Conservation (phyloP, 2,888 invertebrate genomes). For the Trypoxylon attenuatum region DNA sequence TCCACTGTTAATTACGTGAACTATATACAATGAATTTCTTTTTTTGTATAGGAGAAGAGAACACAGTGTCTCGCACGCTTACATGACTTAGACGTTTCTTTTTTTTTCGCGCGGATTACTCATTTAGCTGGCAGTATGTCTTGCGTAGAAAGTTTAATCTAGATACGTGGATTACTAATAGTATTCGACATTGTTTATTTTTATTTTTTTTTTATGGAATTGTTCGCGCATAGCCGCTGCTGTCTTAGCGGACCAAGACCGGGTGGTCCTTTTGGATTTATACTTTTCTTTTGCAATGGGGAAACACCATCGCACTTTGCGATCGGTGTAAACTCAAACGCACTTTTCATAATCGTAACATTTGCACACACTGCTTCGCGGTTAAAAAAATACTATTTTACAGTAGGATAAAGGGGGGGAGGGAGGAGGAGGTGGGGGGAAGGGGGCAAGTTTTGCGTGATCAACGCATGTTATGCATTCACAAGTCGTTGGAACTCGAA, state of each 20-base stretch:
- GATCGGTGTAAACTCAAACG: background rate
- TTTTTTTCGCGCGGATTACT: conserved; percentile 22
- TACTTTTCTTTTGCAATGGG: too few relatives aligned
- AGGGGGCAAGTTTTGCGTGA: conserved; percentile 32
- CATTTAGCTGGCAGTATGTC: conserved; percentile 52
- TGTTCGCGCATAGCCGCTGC: too few relatives aligned
- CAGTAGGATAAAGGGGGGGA: conserved; percentile 49
- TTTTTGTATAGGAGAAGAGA: conserved; percentile 20
- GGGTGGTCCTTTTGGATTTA: too few relatives aligned
- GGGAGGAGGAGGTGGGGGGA: conserved; percentile 43
- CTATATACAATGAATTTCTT: conserved; percentile 24
- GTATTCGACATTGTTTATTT: background rate
- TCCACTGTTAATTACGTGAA: conserved; percentile 9
- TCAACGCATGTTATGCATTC: conserved; percentile 8
- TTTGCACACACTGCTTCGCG: conserved; percentile 50
- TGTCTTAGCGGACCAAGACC: too few relatives aligned
- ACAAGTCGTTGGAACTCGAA: conserved; percentile 26
- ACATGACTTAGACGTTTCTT: conserved; percentile 16
- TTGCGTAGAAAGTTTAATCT: conserved; percentile 18
- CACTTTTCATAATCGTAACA: conserved; percentile 11
- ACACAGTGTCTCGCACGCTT: conserved; percentile 39
- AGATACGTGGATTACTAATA: background rate
- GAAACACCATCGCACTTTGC: background rate
- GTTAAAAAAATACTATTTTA: conserved; percentile 71
- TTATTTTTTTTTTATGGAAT: too few relatives aligned